Percentiles rank a stretch among this genome's conserved stretches.
These are phyloP conservation scores for Leptodactylus fallax DNA, from an alignment of 2,797 vertebrate genomes.

Conservation along the genomic window DNA sequence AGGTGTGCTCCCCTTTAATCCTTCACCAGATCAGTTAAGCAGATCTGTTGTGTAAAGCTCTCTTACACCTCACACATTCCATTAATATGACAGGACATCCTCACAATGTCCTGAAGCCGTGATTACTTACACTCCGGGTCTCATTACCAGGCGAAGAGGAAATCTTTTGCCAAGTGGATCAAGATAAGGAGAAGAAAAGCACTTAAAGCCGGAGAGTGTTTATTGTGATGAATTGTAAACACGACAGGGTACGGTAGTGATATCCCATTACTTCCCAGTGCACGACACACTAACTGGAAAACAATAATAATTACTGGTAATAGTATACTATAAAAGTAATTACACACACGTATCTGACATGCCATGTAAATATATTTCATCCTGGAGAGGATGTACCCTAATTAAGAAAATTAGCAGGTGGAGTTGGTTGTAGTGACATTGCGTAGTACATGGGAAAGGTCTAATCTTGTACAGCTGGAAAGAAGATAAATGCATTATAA, in stretches of 20 bases:
- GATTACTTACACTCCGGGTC: not conserved
- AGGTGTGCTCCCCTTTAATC: not conserved
- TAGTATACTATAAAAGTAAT: conserved; percentile 30
- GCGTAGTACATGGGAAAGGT: not conserved
- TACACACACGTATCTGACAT: conserved; percentile 6
- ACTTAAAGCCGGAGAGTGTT: not conserved
- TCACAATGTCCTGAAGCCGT: not conserved
- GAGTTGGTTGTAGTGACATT: not conserved
- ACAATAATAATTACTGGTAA: conserved; percentile 38
- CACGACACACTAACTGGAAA: not conserved
- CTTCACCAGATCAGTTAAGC: not conserved
- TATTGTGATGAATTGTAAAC: conserved; percentile 27
- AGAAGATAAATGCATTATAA: not conserved
- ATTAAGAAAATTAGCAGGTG: conserved; percentile 26
- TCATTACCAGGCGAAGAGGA: not conserved
- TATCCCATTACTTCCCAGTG: not conserved
- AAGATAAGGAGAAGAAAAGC: conserved; percentile 19
- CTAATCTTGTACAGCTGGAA: not conserved
- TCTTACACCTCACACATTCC: not conserved
- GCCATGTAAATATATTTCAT: not conserved
- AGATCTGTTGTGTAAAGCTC: not conserved
- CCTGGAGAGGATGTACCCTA: not conserved
- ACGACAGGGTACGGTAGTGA: not conserved
- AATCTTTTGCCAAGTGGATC: conserved; percentile 12
- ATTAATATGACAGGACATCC: conserved; percentile 32